Conservation (phyloP, 2,888 invertebrate species). For the Omphaloscelis lunosa region DNA sequence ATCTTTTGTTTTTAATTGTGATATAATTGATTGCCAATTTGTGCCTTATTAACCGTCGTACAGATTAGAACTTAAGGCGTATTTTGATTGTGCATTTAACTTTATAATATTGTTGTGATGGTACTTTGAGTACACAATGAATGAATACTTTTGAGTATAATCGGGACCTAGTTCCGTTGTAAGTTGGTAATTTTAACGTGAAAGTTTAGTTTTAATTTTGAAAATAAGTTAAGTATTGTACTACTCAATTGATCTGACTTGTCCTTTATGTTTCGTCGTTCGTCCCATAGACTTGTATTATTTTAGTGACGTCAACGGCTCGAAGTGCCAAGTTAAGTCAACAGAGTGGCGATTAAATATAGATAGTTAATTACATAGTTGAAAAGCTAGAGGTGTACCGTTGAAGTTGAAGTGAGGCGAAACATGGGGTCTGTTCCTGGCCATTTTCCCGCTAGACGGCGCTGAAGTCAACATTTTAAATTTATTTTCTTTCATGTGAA, state of each 20-base stretch:
- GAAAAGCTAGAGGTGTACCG: slow-evolving; percentile 26
- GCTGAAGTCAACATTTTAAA: too few species aligned
- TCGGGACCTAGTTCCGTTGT: slow-evolving; percentile 75
- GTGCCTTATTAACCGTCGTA: slow-evolving; percentile 57
- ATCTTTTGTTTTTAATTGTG: slow-evolving; percentile 53
- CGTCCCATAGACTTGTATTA: slow-evolving; percentile 22
- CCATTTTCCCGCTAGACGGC: too few species aligned
- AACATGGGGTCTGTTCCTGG: too few species aligned
- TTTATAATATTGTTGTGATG: slow-evolving; percentile 71
- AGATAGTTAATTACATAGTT: slow-evolving; percentile 37
- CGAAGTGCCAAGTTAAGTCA: slow-evolving; percentile 52
- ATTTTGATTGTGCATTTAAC: slow-evolving; percentile 71
- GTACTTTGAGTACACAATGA: slow-evolving; percentile 84
- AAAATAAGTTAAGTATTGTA: slow-evolving; percentile 27
- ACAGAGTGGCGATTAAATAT: slow-evolving; percentile 46
- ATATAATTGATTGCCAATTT: slow-evolving; percentile 56
- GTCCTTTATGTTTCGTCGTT: slow-evolving; percentile 32
- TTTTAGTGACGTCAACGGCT: slow-evolving; percentile 36
- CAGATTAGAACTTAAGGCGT: slow-evolving; percentile 60
- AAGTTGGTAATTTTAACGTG: slow-evolving; percentile 53
- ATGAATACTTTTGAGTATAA: slow-evolving; percentile 73
- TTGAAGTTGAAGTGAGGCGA: not conserved
- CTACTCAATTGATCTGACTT: slow-evolving; percentile 57
- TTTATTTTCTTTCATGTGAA: too few species aligned
- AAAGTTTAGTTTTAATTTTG: slow-evolving; percentile 32